Base-by-base conservation (phyloP, 2,888 invertebrate species). In the Amphipyra tragopoginis region DNA sequence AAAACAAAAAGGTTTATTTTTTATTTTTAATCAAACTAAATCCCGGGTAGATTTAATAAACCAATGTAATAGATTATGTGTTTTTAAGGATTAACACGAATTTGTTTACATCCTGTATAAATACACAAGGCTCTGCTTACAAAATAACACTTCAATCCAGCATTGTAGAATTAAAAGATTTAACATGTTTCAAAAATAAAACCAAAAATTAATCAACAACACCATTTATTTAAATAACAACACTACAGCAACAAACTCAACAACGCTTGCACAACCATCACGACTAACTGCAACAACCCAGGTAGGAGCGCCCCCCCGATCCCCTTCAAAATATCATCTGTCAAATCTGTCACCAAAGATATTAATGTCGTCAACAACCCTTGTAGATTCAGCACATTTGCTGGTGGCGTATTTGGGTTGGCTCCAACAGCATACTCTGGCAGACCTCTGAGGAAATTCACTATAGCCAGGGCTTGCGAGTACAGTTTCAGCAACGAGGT, bases 401-500 rank as follows among this genome's bases (percentile, higher is more conserved):
- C 51, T 0, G 89, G 80, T 0, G 93, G 89, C 0, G 86, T 81
- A 7, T 84, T 88, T 0, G 94, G 93, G 53, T 92, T 92, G 0
- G 94, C 94, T 0, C 94, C 94, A 0, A 82, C 65, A 0, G 91
- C 91, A 70, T 94, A 94, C 53, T 94, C 94, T 0, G 94, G 94
- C 2, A 94, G 50, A 0, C 88, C 77, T 6, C 89, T 80, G 0
- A 94, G 48, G 80, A 94, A 94, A 61, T 94, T 94, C 0, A 94
- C 92, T 0, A 94, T 94, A 0, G 94, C 94, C 0, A 94, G 65
- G 0, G 94, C 94, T 64, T 94, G 94, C 0, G 94, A 94, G 44
- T 94, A 94, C 0, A 94, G 80, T 29, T 94, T 94, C 0, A 94
- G 79, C 0, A 94, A 71, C 0, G 93, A 93, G 0, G 94, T 94